Percentiles rank a stretch among this genome's conserved stretches.
Conservation (phyloP, 2,888 invertebrate genomes). For the Monopis laevigella region DNA sequence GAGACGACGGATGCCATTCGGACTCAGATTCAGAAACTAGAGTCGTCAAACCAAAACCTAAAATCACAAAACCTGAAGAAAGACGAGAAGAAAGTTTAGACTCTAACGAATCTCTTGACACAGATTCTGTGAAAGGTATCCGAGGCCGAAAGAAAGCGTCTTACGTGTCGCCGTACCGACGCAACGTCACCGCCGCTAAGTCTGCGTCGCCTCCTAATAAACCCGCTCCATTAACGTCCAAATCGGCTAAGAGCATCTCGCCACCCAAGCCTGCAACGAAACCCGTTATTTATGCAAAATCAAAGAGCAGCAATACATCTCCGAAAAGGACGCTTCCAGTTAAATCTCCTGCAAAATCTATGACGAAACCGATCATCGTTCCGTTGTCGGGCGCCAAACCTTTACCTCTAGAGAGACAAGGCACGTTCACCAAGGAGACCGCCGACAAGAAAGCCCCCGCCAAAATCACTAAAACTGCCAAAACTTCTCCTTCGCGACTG, state of each 20-base stretch:
- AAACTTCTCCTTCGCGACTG: conserved; percentile 51
- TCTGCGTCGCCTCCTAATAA: background rate
- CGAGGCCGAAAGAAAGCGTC: conserved; percentile 75
- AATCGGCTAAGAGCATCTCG: conserved; percentile 20
- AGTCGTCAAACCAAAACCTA: conserved; percentile 54
- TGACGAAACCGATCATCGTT: conserved; percentile 30
- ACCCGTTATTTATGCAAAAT: conserved; percentile 39
- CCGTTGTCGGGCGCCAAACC: conserved; percentile 41
- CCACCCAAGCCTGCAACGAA: conserved; percentile 25
- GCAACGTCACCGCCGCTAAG: conserved; percentile 29
- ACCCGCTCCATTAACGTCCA: background rate
- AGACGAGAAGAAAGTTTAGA: conserved; percentile 50
- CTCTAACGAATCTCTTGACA: conserved; percentile 53
- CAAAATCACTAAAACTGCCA: conserved; percentile 26
- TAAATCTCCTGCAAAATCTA: conserved; percentile 36
- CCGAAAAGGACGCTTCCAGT: conserved; percentile 43
- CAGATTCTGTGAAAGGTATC: conserved; percentile 64
- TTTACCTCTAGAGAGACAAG: conserved; percentile 78
- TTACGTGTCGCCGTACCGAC: conserved; percentile 70
- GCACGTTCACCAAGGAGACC: conserved; percentile 88
- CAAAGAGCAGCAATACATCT: conserved; percentile 37
- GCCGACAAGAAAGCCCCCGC: conserved; percentile 33
- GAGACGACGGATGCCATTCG: conserved; percentile 61
- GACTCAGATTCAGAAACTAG: conserved; percentile 51
- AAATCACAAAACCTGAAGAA: conserved; percentile 64